phyloP scores from a whole-genome alignment of 1,140 invertebrate genomes.

The Episyrphus balteatus region DNA sequence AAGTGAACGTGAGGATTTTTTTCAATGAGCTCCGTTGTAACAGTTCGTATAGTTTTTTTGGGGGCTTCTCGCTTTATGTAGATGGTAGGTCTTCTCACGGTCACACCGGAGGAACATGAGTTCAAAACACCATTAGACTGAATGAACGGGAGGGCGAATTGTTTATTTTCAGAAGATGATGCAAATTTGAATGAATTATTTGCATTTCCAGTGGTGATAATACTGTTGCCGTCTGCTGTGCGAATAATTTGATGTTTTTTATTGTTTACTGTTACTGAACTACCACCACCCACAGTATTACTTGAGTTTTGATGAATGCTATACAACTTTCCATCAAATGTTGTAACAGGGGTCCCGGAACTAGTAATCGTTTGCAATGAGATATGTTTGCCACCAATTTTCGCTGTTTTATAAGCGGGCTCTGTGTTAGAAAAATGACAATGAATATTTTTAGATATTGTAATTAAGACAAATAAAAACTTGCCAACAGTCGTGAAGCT shows the following conservation, averaged over 20 bases:
- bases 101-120: neutral
- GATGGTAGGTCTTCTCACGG: slow-evolving; percentile 21
- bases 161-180: neutral
- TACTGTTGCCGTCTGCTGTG: slow-evolving; percentile 4
- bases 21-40: slow-evolving; percentile 23
- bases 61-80: slow-evolving; percentile 23
- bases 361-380: slow-evolving; percentile 11
- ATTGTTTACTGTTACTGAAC: neutral
- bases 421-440: neutral
- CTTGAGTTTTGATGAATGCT: slow-evolving; percentile 1
- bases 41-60: slow-evolving; percentile 21
- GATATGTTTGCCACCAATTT: slow-evolving; percentile 9
- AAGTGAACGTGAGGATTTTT: slow-evolving; percentile 19
- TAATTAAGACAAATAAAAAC: too few relatives aligned
- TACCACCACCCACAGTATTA: neutral
- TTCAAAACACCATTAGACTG: neutral
- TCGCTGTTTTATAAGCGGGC: slow-evolving; percentile 14
- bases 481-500: too few relatives aligned
- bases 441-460: too few relatives aligned
- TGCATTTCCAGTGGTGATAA: slow-evolving; percentile 6
- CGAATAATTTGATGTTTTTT: neutral
- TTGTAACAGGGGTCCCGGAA: slow-evolving; percentile 6
- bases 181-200: neutral
- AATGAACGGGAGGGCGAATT: neutral
- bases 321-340: slow-evolving; percentile 9